Evolutionary conservation across 2,113 vertebrate species (phyloP).

Genomic region (Octodon degus): DNA sequence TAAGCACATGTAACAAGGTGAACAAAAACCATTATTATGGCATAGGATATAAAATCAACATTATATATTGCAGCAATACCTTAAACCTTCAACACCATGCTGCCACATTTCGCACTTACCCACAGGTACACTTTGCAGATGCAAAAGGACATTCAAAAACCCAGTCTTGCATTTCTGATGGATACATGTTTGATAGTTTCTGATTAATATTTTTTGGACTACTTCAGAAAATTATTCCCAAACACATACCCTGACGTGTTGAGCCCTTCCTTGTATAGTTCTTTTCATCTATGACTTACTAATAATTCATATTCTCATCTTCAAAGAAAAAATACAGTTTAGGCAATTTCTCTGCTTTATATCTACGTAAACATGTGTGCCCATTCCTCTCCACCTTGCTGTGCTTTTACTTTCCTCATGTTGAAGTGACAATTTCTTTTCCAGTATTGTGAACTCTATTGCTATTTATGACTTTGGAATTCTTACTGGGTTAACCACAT

Average conservation of each 20-base stretch:
- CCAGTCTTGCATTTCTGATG: no score
- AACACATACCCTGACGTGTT: neutral
- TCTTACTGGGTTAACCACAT: neutral
- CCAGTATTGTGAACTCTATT: neutral
- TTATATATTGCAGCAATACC: neutral
- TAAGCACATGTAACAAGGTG: neutral
- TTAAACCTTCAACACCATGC: neutral
- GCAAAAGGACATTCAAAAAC: neutral
- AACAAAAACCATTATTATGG: slow-evolving; percentile 28
- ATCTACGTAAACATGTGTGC: no score
- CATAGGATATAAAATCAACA: neutral
- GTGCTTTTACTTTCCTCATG: neutral
- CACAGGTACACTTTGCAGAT: neutral
- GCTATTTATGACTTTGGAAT: neutral
- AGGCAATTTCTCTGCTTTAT: accelerated
- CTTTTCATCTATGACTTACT: neutral
- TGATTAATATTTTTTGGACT: neutral
- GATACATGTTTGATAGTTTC: neutral
- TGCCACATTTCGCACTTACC: neutral
- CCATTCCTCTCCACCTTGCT: neutral
- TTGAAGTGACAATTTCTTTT: neutral
- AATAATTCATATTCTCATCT: neutral
- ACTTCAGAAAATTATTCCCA: neutral
- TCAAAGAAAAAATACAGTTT: neutral
- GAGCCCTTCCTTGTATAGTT: neutral